Evolutionary conservation across 2,113 vertebrate genomes (phyloP).

Genomic region (Anoplopoma fimbria): DNA sequence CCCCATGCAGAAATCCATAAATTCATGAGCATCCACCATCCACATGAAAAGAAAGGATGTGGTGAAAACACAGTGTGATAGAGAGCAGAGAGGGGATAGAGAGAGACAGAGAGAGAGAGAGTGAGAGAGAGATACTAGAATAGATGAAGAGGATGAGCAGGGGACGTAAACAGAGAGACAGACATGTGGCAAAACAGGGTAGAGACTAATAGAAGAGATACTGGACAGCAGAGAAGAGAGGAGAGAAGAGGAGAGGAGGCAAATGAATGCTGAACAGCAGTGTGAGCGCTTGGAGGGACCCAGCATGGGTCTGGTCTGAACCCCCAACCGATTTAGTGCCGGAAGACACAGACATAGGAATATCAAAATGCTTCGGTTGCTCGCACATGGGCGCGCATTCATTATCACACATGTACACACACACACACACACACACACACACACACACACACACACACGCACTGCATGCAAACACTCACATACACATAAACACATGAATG

Average conservation of each 20-base stretch:
- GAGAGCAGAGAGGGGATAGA: conserved; percentile 44
- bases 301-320: conserved; percentile 76
- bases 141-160: conserved; percentile 24
- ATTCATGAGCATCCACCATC: conserved; percentile 80
- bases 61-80: conserved; percentile 64
- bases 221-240: conserved; percentile 27
- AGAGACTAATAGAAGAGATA: conserved; percentile 30
- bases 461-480: not conserved
- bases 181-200: conserved; percentile 28
- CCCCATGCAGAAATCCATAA: conserved; percentile 81
- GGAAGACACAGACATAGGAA: conserved; percentile 72
- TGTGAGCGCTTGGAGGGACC: conserved; percentile 68
- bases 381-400: conserved; percentile 28
- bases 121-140: conserved; percentile 4
- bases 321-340: conserved; percentile 68
- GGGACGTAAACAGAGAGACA: conserved; percentile 40
- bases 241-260: conserved; percentile 35
- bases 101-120: conserved; percentile 16
- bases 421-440: conserved; percentile 2
- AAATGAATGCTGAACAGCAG: conserved; percentile 72
- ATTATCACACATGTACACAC: conserved; percentile 4
- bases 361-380: conserved; percentile 65
- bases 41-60: conserved; percentile 73
- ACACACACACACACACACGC: not conserved
- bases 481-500: conserved; percentile 32